These are phyloP conservation scores for Esox niger DNA, from an alignment of 2,113 vertebrate genomes.

Conservation along the genomic window DNA sequence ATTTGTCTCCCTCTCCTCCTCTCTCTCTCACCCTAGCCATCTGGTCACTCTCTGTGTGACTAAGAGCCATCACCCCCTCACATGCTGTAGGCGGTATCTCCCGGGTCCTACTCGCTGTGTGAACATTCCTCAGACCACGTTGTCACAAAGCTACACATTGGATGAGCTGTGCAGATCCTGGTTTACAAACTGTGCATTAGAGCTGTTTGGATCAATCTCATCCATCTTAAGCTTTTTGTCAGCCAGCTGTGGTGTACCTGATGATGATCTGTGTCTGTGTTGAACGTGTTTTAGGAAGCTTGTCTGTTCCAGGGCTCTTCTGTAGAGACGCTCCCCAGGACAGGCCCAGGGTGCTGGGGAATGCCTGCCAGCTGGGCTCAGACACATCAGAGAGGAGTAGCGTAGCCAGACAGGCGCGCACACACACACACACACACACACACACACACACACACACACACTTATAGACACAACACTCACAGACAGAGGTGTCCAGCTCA, in stretches of 20 bases:
- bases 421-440: background rate
- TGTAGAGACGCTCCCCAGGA: too few species aligned
- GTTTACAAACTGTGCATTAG: too few species aligned
- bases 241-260: too few species aligned
- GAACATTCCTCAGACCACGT: background rate
- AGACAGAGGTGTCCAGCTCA: background rate
- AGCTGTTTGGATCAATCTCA: too few species aligned
- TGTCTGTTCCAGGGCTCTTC: too few species aligned
- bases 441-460: slow-evolving; percentile 12
- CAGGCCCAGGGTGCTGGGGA: too few species aligned
- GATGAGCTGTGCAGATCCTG: too few species aligned
- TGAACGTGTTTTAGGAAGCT: too few species aligned
- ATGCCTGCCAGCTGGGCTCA: too few species aligned
- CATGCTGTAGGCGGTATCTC: slow-evolving; percentile 33
- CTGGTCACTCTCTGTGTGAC: slow-evolving; percentile 70
- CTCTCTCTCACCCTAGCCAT: slow-evolving; percentile 47
- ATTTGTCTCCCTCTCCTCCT: slow-evolving; percentile 4
- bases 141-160: background rate
- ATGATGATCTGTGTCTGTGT: too few species aligned
- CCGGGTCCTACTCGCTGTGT: background rate
- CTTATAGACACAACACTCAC: background rate
- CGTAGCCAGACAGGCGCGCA: background rate
- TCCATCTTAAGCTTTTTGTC: too few species aligned
- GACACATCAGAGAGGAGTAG: background rate
- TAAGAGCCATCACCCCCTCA: slow-evolving; percentile 48